Evolutionary conservation across 2,797 vertebrate genomes (phyloP), one percentile per base, ranked within the genome.

Genomic region (Protosalanx chinensis): DNA sequence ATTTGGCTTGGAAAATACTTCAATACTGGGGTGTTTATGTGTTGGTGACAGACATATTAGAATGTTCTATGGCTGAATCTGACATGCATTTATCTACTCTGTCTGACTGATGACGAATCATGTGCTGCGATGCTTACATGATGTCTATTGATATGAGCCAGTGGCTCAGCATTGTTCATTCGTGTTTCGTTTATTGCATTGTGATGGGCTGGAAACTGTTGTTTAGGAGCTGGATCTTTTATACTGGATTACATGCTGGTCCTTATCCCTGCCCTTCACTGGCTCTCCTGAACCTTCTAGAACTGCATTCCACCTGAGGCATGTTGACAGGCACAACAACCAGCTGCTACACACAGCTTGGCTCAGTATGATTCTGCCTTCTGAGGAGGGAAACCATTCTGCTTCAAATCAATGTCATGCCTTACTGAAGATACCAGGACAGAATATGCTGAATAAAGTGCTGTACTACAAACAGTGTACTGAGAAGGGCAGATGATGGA

Each of bases 171-270:
- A 72, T 53, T 67, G 76, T 71, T 76, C 68, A 74, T 66, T 72
- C 63, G 60, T 73, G 77, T 82, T 82, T 76, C 81, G 81, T 86
- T 46, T 84, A 85, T 88, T 88, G 85, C 76, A 85, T 84, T 70
- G 77, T 64, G 78, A 74, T 67, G 70, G 71, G 81, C 80, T 84
- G 73, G 78, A 75, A 78, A 84, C 81, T 74, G 81, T 72, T 87
- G 68, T 77, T 70, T 61, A 72, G 86, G 77, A 76, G 81, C 71
- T 85, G 79, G 80, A 82, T 81, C 71, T 85, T 87, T 87, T 77
- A 86, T 84, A 89, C 85, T 87, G 76, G 72, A 81, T 90, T 89
- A 85, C 82, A 83, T 61, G 73, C 73, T 73, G 73, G 81, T 77
- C 73, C 73, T 70, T 74, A 67, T 63, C 78, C 80, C 59, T 74